Evolutionary conservation across 2,797 vertebrate genomes (phyloP), one percentile per base, ranked within the genome.

Genomic region (Rhinogobio ventralis): DNA sequence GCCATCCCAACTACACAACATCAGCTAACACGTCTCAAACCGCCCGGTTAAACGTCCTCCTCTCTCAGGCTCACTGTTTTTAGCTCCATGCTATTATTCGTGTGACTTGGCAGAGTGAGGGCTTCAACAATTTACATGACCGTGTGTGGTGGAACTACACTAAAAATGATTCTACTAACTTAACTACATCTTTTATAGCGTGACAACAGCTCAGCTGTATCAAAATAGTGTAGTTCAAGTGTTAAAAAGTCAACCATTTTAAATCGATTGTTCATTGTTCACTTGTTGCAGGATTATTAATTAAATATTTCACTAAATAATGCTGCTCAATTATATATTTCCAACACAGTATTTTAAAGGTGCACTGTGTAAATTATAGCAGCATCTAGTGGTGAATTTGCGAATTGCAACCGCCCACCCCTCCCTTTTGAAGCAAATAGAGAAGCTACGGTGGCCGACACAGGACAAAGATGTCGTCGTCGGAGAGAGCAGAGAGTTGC

Each of bases 11-110:
- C 76, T 28, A 79, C 67, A 2, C 55, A 62, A 39, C 83, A 62
- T 79, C 76, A 71, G 69, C 57, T 20, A 83, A 73, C 77, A 6
- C 19, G 4, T 76, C 81, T 85, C 73, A 60, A 88, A 82, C 30
- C 13, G 39, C 64, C 49, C 45, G 8, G 66, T 79, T 79, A 71
- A 79, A 78, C 11, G 20, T 79, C 76, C 30, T 51, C 42, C 42
- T 36, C 42, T 72, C 66, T 85, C 79, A 80, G 64, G 28, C 23
- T 85, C 11, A 79, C 75, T 83, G 36, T 33, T 75, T 33, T 51
- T 85, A 68, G 13, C 60, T 39, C 28, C 20, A 10, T 72, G 42
- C 23, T 55, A 45, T 76, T 78, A 84, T 67, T 83, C 30, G 20
- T n/a, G 17, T 49, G 79, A 25, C 30, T 55, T 25, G 5, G 17